Evolutionary conservation across 2,888 invertebrate genomes (phyloP), one percentile per base, ranked within the genome.

Genomic region (Tenthredo distinguenda): DNA sequence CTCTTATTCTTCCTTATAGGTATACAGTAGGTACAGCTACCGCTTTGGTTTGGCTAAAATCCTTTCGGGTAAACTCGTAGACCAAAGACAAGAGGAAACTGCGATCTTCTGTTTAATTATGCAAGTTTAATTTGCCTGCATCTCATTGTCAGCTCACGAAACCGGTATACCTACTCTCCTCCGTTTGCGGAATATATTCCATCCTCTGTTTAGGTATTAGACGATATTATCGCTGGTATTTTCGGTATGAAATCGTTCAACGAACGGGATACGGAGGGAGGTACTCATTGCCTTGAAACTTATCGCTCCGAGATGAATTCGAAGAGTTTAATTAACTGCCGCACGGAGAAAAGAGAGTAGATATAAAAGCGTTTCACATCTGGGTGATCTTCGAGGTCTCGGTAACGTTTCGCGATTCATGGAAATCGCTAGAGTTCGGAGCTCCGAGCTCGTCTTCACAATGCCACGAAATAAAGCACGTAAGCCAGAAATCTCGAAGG

Each of bases 71-170:
- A 40, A 26, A 21, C 34, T 50, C n/a, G 10, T 58, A n/a, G 40
- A n/a, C 62, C 81, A 83, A 68, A 84, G 74, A 43, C 84, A 31
- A 21, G 82, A 55, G 18, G 55, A 50, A 85, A 40, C 84, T 71
- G 83, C 85, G 83, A 83, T 83, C 40, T 65, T 85, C 86, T 90
- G 90, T 91, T 93, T 92, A 93, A 93, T 93, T 93, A 93, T 93
- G 93, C 92, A 93, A 91, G 91, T 92, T 92, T 93, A 93, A 93
- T 93, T 86, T 86, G 87, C 87, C 84, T 86, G 88, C 76, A 84
- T 85, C 83, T 62, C 79, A 62, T 81, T 81, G 50, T 77, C 77
- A 77, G 77, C 50, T 74, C 74, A 43, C 40, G 74, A 40, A 15
- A 50, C 21, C 50, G 1, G 50, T 50, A 77, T 50, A 76, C 40